Percentiles rank a stretch among this genome's conserved stretches.
phyloP scores from a whole-genome alignment of 37 sponge, comb jelly and placozoan genomes.

The Halichondria panicea region DNA sequence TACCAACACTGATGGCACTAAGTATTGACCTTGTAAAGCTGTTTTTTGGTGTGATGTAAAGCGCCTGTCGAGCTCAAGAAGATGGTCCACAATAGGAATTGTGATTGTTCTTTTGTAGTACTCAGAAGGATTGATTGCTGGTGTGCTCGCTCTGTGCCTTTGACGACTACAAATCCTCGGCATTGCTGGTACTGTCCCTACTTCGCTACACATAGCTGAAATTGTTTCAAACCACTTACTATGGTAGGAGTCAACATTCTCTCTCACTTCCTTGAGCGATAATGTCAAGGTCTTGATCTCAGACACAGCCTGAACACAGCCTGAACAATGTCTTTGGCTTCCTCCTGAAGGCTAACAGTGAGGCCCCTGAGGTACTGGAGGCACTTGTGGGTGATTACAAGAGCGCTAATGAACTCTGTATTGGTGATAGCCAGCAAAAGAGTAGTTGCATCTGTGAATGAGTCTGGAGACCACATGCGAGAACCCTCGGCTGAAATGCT shows the following conservation, averaged over 20 bases:
- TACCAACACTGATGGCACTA: conserved; percentile 26
- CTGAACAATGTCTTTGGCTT: conserved; percentile 41
- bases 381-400: conserved; percentile 35
- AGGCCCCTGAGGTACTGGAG: conserved; percentile 38
- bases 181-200: conserved; percentile 23
- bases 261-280: conserved; percentile 26
- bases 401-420: conserved; percentile 36
- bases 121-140: conserved; percentile 23
- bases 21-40: conserved; percentile 24
- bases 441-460: conserved; percentile 49
- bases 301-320: conserved; percentile 40
- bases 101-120: conserved; percentile 29
- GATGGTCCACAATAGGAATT: conserved; percentile 34
- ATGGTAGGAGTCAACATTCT: conserved; percentile 27
- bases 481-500: conserved; percentile 31
- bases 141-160: conserved; percentile 32
- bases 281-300: conserved; percentile 24
- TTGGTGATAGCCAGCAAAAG: conserved; percentile 26
- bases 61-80: conserved; percentile 10
- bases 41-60: conserved; percentile 13
- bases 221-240: conserved; percentile 37
- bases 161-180: conserved; percentile 47
- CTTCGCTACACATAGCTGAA: conserved; percentile 19
- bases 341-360: conserved; percentile 43
- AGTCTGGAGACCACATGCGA: conserved; percentile 27